Conservation (phyloP, 2,113 vertebrate genomes). For the Periophthalmodon schlosseri region DNA sequence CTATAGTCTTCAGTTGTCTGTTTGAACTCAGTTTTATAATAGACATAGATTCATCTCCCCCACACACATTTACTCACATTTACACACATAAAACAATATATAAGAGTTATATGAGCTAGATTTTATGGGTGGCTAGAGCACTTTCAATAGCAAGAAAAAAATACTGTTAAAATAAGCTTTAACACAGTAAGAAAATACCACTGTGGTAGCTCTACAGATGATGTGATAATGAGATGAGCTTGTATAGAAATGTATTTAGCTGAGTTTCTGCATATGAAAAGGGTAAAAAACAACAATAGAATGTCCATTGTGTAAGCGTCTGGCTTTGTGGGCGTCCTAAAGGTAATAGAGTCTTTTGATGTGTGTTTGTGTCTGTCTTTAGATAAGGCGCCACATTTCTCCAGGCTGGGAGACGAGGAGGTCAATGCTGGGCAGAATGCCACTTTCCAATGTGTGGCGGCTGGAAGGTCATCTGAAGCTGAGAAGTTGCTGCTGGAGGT, state of each 20-base stretch:
- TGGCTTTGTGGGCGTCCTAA: slow-evolving; percentile 27
- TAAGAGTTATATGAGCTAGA: neutral
- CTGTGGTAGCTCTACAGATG: neutral
- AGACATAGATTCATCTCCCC: neutral
- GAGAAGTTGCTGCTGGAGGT: slow-evolving; percentile 94
- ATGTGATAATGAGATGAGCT: neutral
- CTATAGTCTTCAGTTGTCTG: slow-evolving; percentile 23
- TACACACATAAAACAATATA: neutral
- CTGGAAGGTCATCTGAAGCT: slow-evolving; percentile 84
- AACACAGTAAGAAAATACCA: neutral
- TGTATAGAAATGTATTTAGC: slow-evolving; percentile 17
- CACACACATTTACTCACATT: slow-evolving; percentile 12
- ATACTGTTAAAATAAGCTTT: neutral
- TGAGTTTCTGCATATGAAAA: slow-evolving; percentile 20
- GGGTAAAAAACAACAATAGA: neutral
- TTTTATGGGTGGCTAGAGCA: neutral
- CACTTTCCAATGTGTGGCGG: slow-evolving; percentile 93
- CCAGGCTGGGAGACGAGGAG: slow-evolving; percentile 93
- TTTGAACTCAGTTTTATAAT: neutral
- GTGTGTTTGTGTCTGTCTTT: slow-evolving; percentile 34
- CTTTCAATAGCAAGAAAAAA: neutral
- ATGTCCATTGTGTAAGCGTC: slow-evolving; percentile 11
- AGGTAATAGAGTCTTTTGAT: slow-evolving; percentile 35
- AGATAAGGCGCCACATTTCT: slow-evolving; percentile 97
- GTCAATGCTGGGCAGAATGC: slow-evolving; percentile 96